These are phyloP conservation scores for Drosophila recens DNA, from an alignment of 2,888 invertebrate species.

Conservation along the genomic window DNA sequence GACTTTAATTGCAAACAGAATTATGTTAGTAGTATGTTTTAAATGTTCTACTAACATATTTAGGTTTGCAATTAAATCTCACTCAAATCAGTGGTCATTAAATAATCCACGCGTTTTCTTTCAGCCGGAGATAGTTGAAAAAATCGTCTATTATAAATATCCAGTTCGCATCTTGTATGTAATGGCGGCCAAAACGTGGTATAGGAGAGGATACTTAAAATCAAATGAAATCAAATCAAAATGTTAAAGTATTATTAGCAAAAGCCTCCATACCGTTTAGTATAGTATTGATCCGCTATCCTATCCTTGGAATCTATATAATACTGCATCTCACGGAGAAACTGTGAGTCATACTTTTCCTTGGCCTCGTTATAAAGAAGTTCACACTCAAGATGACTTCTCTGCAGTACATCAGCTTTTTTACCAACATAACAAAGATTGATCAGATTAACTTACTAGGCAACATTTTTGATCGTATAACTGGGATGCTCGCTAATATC, in stretches of 20 bases:
- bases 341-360: slow-evolving; percentile 38
- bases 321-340: slow-evolving; percentile 36
- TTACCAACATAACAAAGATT: neutral
- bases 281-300: slow-evolving; percentile 32
- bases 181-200: slow-evolving; percentile 53
- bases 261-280: slow-evolving; percentile 33
- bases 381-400: slow-evolving; percentile 47
- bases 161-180: slow-evolving; percentile 52
- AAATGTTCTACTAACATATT: slow-evolving; percentile 17
- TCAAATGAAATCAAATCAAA: neutral
- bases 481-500: slow-evolving; percentile 59
- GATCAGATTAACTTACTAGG: slow-evolving; percentile 39
- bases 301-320: slow-evolving; percentile 12
- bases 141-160: slow-evolving; percentile 37
- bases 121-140: slow-evolving; percentile 44
- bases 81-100: slow-evolving; percentile 49
- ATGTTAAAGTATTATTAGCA: neutral
- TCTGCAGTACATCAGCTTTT: accelerated
- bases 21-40: slow-evolving; percentile 23
- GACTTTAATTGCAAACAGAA: slow-evolving; percentile 39
- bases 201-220: slow-evolving; percentile 27
- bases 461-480: slow-evolving; percentile 41
- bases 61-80: slow-evolving; percentile 28
- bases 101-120: slow-evolving; percentile 42
- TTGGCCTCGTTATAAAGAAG: slow-evolving; percentile 24